Evolutionary conservation across 2,113 vertebrate genomes (phyloP).

Genomic region (Himantopus leucocephalus): DNA sequence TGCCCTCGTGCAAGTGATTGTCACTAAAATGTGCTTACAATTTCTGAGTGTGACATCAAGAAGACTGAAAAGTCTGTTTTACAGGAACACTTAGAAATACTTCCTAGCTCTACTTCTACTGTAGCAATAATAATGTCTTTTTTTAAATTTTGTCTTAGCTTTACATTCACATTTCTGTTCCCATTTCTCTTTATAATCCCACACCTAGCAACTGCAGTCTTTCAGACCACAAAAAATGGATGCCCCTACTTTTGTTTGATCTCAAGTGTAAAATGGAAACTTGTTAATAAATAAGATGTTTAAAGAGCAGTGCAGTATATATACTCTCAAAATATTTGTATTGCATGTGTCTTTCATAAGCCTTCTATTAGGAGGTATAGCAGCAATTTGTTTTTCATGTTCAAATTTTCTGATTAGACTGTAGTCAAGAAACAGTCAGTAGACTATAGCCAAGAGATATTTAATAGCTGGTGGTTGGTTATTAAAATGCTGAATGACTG

Average conservation of each 20-base stretch:
- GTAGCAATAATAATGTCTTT: background rate
- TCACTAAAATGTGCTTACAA: background rate
- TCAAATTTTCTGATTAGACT: background rate
- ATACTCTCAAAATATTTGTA: background rate
- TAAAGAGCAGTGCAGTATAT: background rate
- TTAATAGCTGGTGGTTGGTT: background rate
- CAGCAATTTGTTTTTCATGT: background rate
- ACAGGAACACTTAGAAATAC: background rate
- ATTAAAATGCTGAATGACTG: background rate
- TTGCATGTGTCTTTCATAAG: background rate
- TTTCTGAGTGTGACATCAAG: background rate
- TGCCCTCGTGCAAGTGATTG: background rate
- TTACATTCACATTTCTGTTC: background rate
- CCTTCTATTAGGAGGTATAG: background rate
- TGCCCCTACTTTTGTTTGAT: background rate
- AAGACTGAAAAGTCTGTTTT: background rate
- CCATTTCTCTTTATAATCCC: background rate
- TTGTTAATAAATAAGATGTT: background rate
- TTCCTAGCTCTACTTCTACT: background rate
- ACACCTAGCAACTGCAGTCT: background rate
- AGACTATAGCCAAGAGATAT: background rate
- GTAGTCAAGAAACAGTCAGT: background rate
- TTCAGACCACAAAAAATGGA: background rate
- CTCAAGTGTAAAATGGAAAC: background rate
- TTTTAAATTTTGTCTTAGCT: background rate